Percentiles rank a stretch among this genome's conserved stretches.
These are phyloP conservation scores for Elgaria multicarinata DNA, from an alignment of 2,113 vertebrate species.

Conservation along the genomic window DNA sequence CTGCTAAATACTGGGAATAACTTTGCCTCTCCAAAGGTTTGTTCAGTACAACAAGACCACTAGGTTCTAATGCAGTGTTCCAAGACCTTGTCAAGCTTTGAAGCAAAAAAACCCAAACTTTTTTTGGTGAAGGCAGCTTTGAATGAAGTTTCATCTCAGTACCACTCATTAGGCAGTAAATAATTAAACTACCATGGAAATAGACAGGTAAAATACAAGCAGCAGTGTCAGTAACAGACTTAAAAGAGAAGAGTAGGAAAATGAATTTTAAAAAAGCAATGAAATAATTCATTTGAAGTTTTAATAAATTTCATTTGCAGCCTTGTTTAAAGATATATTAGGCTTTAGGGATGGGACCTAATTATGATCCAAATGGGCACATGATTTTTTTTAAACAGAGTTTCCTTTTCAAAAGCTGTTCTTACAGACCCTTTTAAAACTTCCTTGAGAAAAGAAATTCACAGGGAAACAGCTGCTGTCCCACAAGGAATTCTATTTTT, in stretches of 20 bases:
- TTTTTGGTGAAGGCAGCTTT: slow-evolving; percentile 50
- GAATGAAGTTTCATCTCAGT: slow-evolving; percentile 66
- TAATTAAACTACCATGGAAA: slow-evolving; percentile 78
- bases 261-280: slow-evolving; percentile 78
- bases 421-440: not conserved
- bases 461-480: not conserved
- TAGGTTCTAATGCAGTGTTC: not conserved
- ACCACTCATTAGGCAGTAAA: slow-evolving; percentile 79
- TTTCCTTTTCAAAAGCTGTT: slow-evolving; percentile 9
- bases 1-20: slow-evolving; percentile 34
- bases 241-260: slow-evolving; percentile 80
- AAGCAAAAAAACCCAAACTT: slow-evolving; percentile 60
- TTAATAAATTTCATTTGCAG: slow-evolving; percentile 84
- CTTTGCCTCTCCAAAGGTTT: slow-evolving; percentile 40
- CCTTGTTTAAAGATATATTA: slow-evolving; percentile 87
- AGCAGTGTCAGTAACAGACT: slow-evolving; percentile 78
- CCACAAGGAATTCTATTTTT: not conserved
- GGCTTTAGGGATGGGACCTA: slow-evolving; percentile 84
- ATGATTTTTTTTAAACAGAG: not conserved
- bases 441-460: not conserved
- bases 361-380: slow-evolving; percentile 67
- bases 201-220: slow-evolving; percentile 81
- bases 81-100: slow-evolving; percentile 63
- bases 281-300: slow-evolving; percentile 86
- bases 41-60: slow-evolving; percentile 8